Conservation (phyloP, 2,113 vertebrate species). For the Puffinus mauretanicus region DNA sequence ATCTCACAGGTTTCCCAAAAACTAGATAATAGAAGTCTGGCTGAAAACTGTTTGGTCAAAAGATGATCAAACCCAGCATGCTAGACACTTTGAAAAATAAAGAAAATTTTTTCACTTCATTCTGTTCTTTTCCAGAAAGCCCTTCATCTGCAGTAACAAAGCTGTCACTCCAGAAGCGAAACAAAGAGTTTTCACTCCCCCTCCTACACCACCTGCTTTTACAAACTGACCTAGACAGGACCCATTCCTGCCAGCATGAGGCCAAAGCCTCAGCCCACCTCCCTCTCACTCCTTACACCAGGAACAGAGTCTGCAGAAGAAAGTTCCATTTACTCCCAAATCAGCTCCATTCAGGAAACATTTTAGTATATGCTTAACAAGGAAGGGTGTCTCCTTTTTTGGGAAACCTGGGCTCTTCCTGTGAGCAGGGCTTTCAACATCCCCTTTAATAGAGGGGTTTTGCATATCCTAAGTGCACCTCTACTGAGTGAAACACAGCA, state of each 20-base stretch:
- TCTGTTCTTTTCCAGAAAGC: neutral
- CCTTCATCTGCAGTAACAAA: neutral
- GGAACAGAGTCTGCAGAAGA: neutral
- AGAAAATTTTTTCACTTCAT: neutral
- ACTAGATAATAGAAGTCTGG: neutral
- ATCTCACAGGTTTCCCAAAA: neutral
- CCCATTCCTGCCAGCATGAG: neutral
- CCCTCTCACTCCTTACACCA: neutral
- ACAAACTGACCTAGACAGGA: neutral
- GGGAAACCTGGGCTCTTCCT: neutral
- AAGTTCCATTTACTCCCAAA: neutral
- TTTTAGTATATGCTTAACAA: neutral
- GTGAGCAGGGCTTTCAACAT: neutral
- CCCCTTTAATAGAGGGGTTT: neutral
- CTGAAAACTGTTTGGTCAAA: neutral
- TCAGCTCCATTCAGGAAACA: neutral
- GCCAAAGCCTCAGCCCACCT: neutral
- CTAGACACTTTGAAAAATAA: neutral
- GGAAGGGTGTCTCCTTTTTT: neutral
- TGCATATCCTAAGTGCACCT: neutral
- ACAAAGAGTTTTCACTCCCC: neutral
- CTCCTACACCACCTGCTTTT: neutral
- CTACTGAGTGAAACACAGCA: neutral
- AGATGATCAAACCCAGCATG: neutral
- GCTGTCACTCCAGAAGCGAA: neutral